Conservation (phyloP, 2,113 vertebrate genomes). For the Serranochromis macrocephalus region DNA sequence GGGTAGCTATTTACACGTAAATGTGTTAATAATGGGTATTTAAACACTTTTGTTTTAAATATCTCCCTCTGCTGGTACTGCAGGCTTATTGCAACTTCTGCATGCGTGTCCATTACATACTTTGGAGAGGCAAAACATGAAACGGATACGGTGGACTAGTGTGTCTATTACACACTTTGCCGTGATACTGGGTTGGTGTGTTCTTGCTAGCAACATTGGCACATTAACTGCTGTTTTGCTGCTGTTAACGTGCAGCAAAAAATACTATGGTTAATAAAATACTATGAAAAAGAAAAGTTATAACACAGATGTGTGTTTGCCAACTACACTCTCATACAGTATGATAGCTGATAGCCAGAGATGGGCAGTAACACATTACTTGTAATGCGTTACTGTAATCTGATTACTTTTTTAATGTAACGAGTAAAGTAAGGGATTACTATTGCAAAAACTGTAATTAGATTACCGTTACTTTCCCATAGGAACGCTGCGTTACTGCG, state of each 20-base stretch:
- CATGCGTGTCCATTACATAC: background rate
- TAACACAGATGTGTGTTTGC: background rate
- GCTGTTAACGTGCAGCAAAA: background rate
- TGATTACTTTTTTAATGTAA: background rate
- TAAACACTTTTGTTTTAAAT: background rate
- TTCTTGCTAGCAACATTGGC: background rate
- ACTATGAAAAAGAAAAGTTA: background rate
- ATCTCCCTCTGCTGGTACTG: background rate
- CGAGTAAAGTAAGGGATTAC: background rate
- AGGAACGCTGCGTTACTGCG: accelerated
- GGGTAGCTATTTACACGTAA: background rate
- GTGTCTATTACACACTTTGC: background rate
- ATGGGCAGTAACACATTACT: background rate
- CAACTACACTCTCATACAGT: background rate
- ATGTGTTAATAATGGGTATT: background rate
- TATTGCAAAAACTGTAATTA: background rate
- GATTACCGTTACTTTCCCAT: background rate
- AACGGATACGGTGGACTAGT: background rate
- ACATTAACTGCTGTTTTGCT: background rate
- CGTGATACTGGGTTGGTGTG: background rate
- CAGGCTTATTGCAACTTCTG: background rate
- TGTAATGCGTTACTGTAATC: background rate
- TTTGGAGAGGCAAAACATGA: background rate
- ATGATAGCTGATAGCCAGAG: background rate
- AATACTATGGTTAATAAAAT: background rate